Evolutionary conservation across 2,888 invertebrate genomes (phyloP).

Genomic region (Apodemia mormo): DNA sequence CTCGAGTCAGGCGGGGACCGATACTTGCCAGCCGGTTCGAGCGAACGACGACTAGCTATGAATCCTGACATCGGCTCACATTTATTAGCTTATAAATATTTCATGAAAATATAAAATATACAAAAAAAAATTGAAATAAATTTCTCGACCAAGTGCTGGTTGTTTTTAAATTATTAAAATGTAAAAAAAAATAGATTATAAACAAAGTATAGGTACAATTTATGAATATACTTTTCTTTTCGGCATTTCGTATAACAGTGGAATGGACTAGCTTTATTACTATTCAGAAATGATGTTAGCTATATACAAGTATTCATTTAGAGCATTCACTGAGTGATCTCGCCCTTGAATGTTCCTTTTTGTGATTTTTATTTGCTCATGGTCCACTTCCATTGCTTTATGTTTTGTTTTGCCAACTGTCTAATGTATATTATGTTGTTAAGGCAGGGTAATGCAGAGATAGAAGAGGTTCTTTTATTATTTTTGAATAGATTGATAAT

Average conservation of each 20-base stretch:
- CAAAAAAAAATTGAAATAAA: slow-evolving; percentile 81
- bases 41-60: slow-evolving; percentile 82
- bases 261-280: slow-evolving; percentile 64
- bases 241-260: slow-evolving; percentile 76
- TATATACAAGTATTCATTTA: slow-evolving; percentile 45
- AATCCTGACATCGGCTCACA: slow-evolving; percentile 82
- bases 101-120: slow-evolving; percentile 82
- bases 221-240: slow-evolving; percentile 81
- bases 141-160: slow-evolving; percentile 81
- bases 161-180: slow-evolving; percentile 83
- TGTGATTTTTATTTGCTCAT: slow-evolving; percentile 77
- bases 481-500: slow-evolving; percentile 57
- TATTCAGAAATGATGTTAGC: slow-evolving; percentile 53
- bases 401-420: slow-evolving; percentile 71
- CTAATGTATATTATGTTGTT: slow-evolving; percentile 78
- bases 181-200: slow-evolving; percentile 82
- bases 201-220: slow-evolving; percentile 82
- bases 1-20: slow-evolving; percentile 68
- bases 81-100: slow-evolving; percentile 82
- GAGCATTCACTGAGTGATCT: slow-evolving; percentile 49
- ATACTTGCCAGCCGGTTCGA: slow-evolving; percentile 72
- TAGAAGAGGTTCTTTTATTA: slow-evolving; percentile 76
- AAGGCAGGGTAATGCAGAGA: slow-evolving; percentile 80
- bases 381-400: slow-evolving; percentile 76
- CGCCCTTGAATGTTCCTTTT: slow-evolving; percentile 64